Evolutionary conservation across 2,797 vertebrate species (phyloP), one percentile per base, ranked within the genome.

Genomic region (Salmo trutta): DNA sequence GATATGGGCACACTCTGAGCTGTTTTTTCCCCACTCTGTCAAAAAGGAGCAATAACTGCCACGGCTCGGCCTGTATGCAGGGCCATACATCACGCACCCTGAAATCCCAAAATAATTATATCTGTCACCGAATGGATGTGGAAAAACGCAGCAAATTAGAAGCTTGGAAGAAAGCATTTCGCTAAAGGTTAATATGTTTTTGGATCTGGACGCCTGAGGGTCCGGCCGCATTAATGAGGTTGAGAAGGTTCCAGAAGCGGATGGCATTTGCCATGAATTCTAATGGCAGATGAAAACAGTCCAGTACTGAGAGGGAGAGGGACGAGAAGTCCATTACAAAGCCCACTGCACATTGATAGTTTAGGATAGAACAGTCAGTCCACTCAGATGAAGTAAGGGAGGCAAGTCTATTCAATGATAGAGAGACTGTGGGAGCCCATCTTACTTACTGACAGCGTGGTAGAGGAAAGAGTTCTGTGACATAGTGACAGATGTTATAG

Each of bases 171-270:
- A 29, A 33, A n/a, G 64, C 31, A 67, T 88, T 83, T 86, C 66
- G 76, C 68, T 81, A 88, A 91, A 92, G 90, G 90, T 91, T 92
- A 91, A 91, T 91, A 89, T 85, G 85, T 88, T 88, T 90, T 86
- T 88, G 87, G 85, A 87, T 89, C 82, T 75, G 82, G 81, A 79
- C 68, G 84, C 87, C 79, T 71, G 54, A 86, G 76, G 86, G 84
- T 73, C 81, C 87, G 78, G 19, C 53, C 66, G n/a, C 82, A 81
- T 74, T 91, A 91, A 93, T 90, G 86, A 92, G 85, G 59, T 87
- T 47, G 78, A 84, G 77, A 79, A 88, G 83, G 78, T 89, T 89
- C 76, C 76, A 78, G 82, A 75, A 80, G 79, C 73, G 84, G 81
- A 87, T 82, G 84, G 81, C 86, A 83, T 86, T 77, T 87, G 51